Evolutionary conservation across 2,113 vertebrate species (phyloP), one percentile per base, ranked within the genome.

Genomic region (Epinephelus cyanopodus): DNA sequence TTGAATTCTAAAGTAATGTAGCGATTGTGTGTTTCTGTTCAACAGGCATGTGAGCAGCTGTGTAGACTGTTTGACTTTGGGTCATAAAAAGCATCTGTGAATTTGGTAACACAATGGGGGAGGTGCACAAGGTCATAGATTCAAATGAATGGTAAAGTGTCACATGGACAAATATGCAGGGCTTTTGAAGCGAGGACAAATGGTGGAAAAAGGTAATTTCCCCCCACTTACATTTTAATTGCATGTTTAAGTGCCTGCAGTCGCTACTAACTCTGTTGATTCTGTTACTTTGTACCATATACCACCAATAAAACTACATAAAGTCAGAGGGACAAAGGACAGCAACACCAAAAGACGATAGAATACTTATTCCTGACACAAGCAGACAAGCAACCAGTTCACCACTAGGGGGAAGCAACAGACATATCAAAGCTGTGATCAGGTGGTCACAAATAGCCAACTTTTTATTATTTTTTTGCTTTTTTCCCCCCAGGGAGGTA

Each of bases 401-500:
- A 86, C 83, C 83, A 84, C 64, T 5, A 84, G 83, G 12, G 50
- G 81, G 83, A 14, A 61, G 29, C 52, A 73, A 58, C 21, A 64
- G 19, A 63, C 37, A 21, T 14, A 10, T 19, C 3, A 18, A 54
- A 11, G 33, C 8, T 54, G 7, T 64, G 23, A 18, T 47, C 33
- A 68, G 13, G 21, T 14, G 5, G 9, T 42, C 39, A 42, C 39
- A 42, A 9, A 2, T 42, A 42, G 39, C n/a, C n/a, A n/a, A n/a
- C n/a, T n/a, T n/a, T n/a, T n/a, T n/a, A n/a, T n/a, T n/a, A n/a
- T n/a, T n/a, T n/a, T n/a, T n/a, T n/a, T n/a, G n/a, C n/a, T n/a
- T n/a, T n/a, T n/a, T n/a, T n/a, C n/a, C n/a, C n/a, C n/a, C n/a
- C n/a, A n/a, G n/a, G n/a, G n/a, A n/a, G n/a, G n/a, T n/a, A n/a